Conservation (phyloP, 2,797 vertebrate species). For the Periophthalmus magnuspinnatus region DNA sequence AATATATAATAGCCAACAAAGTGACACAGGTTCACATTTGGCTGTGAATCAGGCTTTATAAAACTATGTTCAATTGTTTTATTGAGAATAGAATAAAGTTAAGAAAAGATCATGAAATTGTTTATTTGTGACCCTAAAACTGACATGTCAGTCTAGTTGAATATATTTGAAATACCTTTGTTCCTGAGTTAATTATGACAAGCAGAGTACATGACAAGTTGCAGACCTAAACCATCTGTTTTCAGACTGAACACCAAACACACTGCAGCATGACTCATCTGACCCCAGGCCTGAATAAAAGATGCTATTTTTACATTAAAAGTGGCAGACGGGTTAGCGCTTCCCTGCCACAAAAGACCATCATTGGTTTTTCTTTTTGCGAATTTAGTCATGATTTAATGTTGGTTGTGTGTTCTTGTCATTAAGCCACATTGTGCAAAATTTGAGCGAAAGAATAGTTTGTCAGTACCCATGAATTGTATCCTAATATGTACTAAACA, state of each 20-base stretch:
- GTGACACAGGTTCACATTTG: background rate
- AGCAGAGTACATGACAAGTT: constrained; percentile 5
- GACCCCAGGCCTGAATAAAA: constrained; percentile 13
- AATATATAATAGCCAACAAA: background rate
- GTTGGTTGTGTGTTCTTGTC: background rate
- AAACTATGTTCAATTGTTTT: background rate
- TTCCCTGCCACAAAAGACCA: background rate
- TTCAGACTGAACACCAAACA: background rate
- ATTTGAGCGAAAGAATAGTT: background rate
- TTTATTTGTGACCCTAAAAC: background rate
- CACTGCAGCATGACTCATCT: constrained; percentile 13
- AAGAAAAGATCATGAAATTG: too few species aligned
- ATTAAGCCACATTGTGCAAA: background rate
- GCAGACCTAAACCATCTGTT: constrained; percentile 17
- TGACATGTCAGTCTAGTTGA: background rate
- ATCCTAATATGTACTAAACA: background rate
- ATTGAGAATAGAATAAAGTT: too few species aligned
- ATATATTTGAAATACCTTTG: background rate
- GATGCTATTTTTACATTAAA: constrained; percentile 13
- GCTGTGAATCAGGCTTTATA: background rate
- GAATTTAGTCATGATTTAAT: constrained; percentile 2
- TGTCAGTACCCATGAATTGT: background rate
- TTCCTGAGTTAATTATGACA: constrained; percentile 4
- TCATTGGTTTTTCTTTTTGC: constrained; percentile 1
- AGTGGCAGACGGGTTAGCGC: constrained; percentile 4